These are phyloP conservation scores for Argentina silus DNA, from an alignment of 2,797 vertebrate genomes.

Conservation along the genomic window DNA sequence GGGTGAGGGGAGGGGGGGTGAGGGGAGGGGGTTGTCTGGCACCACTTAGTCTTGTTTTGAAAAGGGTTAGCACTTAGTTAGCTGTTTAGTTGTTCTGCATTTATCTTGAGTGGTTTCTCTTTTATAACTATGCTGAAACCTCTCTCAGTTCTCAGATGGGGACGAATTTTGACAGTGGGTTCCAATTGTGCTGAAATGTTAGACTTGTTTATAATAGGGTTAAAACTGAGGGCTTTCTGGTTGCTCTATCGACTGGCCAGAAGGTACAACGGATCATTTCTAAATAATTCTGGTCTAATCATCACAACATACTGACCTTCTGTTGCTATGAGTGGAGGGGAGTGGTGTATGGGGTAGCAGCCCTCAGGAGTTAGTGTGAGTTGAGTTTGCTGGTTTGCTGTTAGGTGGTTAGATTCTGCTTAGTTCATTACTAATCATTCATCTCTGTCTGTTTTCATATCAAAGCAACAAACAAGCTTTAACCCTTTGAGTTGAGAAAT, in stretches of 20 bases:
- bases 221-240: slow-evolving; percentile 76
- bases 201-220: slow-evolving; percentile 75
- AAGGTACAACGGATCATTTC: slow-evolving; percentile 14
- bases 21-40: background rate
- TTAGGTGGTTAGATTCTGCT: slow-evolving; percentile 81
- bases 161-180: slow-evolving; percentile 32
- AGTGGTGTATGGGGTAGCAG: slow-evolving; percentile 38
- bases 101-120: slow-evolving; percentile 20
- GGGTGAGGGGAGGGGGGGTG: slow-evolving; percentile 9
- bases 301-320: background rate
- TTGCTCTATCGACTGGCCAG: slow-evolving; percentile 27
- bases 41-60: slow-evolving; percentile 31
- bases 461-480: slow-evolving; percentile 65
- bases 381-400: slow-evolving; percentile 75
- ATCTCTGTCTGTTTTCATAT: slow-evolving; percentile 48
- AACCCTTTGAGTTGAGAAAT: slow-evolving; percentile 81
- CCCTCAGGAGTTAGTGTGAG: slow-evolving; percentile 77
- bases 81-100: slow-evolving; percentile 34
- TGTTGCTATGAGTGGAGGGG: background rate
- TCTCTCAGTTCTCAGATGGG: slow-evolving; percentile 13
- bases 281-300: slow-evolving; percentile 9
- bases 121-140: slow-evolving; percentile 27
- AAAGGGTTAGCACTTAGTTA: slow-evolving; percentile 68
- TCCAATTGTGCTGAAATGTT: slow-evolving; percentile 56
- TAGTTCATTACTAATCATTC: slow-evolving; percentile 41